Percentiles rank a stretch among this genome's conserved stretches.
These are phyloP conservation scores for Falco concolor DNA, from an alignment of 2,797 vertebrate genomes.

Conservation along the genomic window DNA sequence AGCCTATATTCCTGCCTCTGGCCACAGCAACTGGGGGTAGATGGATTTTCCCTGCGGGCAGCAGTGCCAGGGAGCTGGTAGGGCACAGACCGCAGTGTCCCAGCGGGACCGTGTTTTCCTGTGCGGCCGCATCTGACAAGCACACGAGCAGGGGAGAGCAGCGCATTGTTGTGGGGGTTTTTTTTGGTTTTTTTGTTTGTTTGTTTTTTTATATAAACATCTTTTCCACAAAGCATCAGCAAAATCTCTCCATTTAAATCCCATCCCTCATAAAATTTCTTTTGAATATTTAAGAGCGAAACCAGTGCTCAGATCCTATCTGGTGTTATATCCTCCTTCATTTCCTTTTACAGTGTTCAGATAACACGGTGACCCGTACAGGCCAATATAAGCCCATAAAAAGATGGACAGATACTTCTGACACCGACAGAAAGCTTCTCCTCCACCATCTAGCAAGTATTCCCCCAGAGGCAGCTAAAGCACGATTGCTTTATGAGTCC, in stretches of 20 bases:
- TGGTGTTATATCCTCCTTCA: constrained; percentile 57
- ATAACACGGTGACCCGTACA: neutral
- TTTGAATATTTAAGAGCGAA: constrained; percentile 50
- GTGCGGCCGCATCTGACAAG: fast-evolving
- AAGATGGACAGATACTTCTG: constrained; percentile 10
- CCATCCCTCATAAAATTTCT: constrained; percentile 30
- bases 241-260: constrained; percentile 26
- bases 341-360: constrained; percentile 45
- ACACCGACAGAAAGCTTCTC: neutral
- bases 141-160: neutral
- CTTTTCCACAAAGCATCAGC: neutral
- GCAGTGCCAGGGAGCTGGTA: neutral
- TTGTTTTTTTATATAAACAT: neutral
- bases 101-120: neutral
- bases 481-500: neutral
- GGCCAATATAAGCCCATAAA: neutral
- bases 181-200: neutral
- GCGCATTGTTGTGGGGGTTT: neutral
- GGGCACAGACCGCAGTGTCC: no score
- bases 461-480: neutral
- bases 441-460: neutral
- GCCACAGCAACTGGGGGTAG: fast-evolving
- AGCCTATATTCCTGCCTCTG: fast-evolving
- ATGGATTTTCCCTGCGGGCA: neutral
- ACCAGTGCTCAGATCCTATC: constrained; percentile 26